Evolutionary conservation across 2,888 invertebrate genomes (phyloP).

Genomic region (Anoplius nigerrimus): DNA sequence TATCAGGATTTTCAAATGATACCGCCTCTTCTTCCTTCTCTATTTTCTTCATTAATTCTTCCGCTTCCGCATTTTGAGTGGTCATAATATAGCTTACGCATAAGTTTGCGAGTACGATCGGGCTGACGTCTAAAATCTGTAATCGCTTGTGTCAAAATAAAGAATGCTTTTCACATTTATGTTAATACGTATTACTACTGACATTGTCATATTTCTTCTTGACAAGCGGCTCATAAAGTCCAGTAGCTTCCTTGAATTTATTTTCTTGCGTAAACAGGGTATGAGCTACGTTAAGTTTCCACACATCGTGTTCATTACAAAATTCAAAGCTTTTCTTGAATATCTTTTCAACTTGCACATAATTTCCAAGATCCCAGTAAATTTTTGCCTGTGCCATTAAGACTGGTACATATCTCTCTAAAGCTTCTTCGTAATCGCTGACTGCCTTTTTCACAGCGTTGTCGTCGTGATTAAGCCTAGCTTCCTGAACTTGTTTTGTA

Average conservation of each 20-base stretch:
- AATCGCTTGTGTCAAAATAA: not conserved
- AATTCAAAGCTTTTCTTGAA: constrained; percentile 98
- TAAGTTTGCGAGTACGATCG: constrained; percentile 98
- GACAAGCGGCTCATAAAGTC: constrained; percentile 98
- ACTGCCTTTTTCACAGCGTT: constrained; percentile 92
- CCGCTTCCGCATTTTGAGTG: constrained; percentile 98
- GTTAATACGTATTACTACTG: constrained; percentile 44
- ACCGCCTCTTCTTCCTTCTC: constrained; percentile 98
- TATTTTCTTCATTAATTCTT: constrained; percentile 98
- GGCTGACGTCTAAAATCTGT: constrained; percentile 93
- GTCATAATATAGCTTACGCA: constrained; percentile 99
- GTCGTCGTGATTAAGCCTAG: constrained; percentile 91
- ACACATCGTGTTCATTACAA: constrained; percentile 97
- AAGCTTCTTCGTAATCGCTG: constrained; percentile 91
- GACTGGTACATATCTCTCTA: constrained; percentile 96
- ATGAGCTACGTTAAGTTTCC: constrained; percentile 98
- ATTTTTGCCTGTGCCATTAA: constrained; percentile 99
- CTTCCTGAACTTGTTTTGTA: constrained; percentile 96
- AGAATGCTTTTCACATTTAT: not conserved
- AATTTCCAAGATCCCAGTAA: constrained; percentile 98
- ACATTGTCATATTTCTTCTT: constrained; percentile 94
- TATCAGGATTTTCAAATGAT: constrained; percentile 93
- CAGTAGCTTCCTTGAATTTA: constrained; percentile 98
- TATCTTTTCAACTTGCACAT: constrained; percentile 96
- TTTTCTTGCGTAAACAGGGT: constrained; percentile 99